phyloP scores from a whole-genome alignment of 2,888 invertebrate species.

The Pristionchus maxplancki region DNA sequence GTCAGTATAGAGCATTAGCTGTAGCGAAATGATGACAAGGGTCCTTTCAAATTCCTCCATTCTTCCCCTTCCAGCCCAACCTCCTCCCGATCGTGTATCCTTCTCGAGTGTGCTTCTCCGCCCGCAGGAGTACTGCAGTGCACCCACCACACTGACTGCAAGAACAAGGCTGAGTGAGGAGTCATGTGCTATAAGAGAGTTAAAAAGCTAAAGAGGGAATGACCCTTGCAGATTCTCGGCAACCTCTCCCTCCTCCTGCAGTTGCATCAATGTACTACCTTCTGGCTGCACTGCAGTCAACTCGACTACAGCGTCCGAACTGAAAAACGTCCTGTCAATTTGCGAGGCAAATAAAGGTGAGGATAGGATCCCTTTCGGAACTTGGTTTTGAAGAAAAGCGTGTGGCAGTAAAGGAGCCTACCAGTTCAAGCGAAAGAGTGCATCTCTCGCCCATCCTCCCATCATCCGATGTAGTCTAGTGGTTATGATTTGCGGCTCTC shows the following conservation, averaged over 20 bases:
- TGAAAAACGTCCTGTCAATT: not conserved
- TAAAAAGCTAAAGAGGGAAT: not conserved
- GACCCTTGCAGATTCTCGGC: conserved; percentile 19
- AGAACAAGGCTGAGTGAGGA: conserved; percentile 33
- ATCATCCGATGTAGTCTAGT: conserved; percentile 62
- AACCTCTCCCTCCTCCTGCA: not conserved
- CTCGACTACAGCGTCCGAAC: conserved; percentile 13
- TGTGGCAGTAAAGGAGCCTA: not conserved
- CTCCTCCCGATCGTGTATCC: conserved; percentile 37
- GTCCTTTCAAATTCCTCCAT: no score
- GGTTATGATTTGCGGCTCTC: conserved; percentile 70
- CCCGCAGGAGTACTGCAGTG: not conserved
- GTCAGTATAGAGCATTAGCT: not conserved
- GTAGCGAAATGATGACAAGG: no score
- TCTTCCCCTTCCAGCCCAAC: no score
- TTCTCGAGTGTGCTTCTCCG: conserved; percentile 1
- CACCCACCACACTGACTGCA: conserved; percentile 7
- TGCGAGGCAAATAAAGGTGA: not conserved
- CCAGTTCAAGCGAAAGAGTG: not conserved
- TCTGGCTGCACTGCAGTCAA: not conserved
- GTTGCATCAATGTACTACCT: conserved; percentile 6
- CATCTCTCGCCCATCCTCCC: not conserved
- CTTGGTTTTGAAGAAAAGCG: no score
- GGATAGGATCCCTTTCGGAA: no score
- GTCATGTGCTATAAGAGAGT: not conserved